These are phyloP conservation scores for Mechanitis messenoides DNA, from an alignment of 2,888 invertebrate genomes.

Conservation along the genomic window DNA sequence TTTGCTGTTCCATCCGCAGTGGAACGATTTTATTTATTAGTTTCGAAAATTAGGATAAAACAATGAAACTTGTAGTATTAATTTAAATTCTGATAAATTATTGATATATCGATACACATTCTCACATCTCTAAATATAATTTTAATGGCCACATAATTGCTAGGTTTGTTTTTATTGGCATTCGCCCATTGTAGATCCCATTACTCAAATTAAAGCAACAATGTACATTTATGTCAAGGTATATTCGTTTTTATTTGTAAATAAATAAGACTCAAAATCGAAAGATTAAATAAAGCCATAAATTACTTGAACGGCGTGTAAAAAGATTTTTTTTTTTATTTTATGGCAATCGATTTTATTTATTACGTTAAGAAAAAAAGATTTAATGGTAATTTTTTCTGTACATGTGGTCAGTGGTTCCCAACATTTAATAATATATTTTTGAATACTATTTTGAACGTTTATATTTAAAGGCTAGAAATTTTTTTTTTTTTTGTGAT, in stretches of 20 bases:
- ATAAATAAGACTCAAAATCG: background rate
- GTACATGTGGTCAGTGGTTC: background rate
- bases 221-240: conserved; percentile 15
- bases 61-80: no score
- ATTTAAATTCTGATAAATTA: background rate
- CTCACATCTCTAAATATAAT: conserved; percentile 28
- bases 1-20: no score
- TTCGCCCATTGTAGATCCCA: conserved; percentile 32
- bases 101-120: conserved; percentile 12
- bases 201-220: conserved; percentile 35
- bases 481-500: no score
- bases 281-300: conserved; percentile 13
- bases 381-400: conserved; percentile 19
- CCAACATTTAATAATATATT: no score
- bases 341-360: conserved; percentile 32
- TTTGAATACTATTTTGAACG: no score
- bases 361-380: conserved; percentile 14
- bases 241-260: background rate
- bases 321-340: conserved; percentile 39
- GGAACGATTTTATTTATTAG: no score
- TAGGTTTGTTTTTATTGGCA: conserved; percentile 29
- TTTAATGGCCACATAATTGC: conserved; percentile 30
- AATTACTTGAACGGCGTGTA: conserved; percentile 13
- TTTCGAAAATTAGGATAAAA: no score
- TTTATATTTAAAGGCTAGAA: no score